Percentiles rank a stretch among this genome's conserved stretches.
Evolutionary conservation across 2,113 vertebrate species (phyloP).

Genomic region (Manacus vitellinus): DNA sequence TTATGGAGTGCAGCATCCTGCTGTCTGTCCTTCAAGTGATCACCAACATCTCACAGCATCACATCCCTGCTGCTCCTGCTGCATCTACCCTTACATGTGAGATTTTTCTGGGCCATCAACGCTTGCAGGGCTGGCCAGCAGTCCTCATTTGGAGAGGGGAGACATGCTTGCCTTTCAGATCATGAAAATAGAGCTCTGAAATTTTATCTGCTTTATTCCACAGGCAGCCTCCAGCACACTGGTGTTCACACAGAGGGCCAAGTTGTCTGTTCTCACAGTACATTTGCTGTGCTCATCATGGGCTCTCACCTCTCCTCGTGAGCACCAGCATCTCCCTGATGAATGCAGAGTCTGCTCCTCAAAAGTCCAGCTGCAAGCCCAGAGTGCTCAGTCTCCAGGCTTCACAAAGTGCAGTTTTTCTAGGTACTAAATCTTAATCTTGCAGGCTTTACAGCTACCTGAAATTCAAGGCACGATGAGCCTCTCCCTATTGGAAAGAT

Average conservation of each 20-base stretch:
- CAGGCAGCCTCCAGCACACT: not conserved
- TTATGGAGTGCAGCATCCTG: not conserved
- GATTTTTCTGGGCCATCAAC: not conserved
- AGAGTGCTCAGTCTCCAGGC: not conserved
- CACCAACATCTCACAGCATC: not conserved
- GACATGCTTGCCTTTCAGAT: slow-evolving; percentile 17
- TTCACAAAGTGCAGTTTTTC: not conserved
- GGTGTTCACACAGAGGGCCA: not conserved
- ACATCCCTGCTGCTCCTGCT: fast-evolving
- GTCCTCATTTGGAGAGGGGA: not conserved
- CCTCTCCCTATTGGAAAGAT: not conserved
- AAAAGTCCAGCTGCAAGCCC: not conserved
- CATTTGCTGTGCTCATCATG: not conserved
- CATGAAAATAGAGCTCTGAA: slow-evolving; percentile 17
- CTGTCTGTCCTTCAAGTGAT: not conserved
- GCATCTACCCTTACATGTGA: not conserved
- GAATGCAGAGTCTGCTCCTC: not conserved
- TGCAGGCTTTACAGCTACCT: not conserved
- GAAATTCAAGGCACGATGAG: fast-evolving
- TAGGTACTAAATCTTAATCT: not conserved
- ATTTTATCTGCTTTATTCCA: not conserved
- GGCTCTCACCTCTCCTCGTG: not conserved
- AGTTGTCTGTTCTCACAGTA: not conserved
- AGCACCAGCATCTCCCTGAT: not conserved
- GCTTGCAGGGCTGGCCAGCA: not conserved